Percentiles rank a stretch among this genome's conserved stretches.
These are phyloP conservation scores for Lingula anatina DNA, from an alignment of 2,888 invertebrate species.

Conservation along the genomic window DNA sequence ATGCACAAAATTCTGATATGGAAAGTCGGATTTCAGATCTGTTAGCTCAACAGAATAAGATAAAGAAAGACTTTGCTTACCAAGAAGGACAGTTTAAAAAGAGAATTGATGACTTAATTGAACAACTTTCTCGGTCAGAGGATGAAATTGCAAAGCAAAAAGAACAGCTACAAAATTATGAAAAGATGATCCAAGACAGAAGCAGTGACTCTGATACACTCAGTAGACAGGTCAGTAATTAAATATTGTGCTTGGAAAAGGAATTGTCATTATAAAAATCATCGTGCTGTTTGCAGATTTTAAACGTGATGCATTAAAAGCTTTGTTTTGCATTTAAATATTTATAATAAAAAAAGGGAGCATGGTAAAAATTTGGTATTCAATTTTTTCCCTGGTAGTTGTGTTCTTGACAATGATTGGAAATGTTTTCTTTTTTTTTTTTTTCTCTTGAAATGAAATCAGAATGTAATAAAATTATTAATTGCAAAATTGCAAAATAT, in stretches of 20 bases:
- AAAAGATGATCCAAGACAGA: conserved; percentile 18
- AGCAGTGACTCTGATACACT: conserved; percentile 22
- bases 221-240: conserved; percentile 26
- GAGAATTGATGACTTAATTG: conserved; percentile 36
- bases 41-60: conserved; percentile 31
- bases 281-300: too few species aligned
- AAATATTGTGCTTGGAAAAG: not conserved
- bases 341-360: too few species aligned
- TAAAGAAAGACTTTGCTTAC: conserved; percentile 34
- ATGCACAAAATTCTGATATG: conserved; percentile 21
- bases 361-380: too few species aligned
- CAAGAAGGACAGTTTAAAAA: conserved; percentile 29
- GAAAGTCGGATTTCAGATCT: conserved; percentile 26
- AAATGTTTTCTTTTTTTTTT: too few species aligned
- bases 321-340: too few species aligned
- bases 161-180: conserved; percentile 21
- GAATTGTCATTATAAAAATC: too few species aligned
- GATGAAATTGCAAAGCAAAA: conserved; percentile 29
- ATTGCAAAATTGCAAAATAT: too few species aligned
- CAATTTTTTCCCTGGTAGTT: too few species aligned
- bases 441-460: too few species aligned
- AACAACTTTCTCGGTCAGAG: conserved; percentile 35
- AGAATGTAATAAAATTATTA: too few species aligned
- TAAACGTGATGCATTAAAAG: too few species aligned
- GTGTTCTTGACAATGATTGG: too few species aligned